Base-by-base conservation (phyloP, 2,888 invertebrate species). In the Octodonta nipae region DNA sequence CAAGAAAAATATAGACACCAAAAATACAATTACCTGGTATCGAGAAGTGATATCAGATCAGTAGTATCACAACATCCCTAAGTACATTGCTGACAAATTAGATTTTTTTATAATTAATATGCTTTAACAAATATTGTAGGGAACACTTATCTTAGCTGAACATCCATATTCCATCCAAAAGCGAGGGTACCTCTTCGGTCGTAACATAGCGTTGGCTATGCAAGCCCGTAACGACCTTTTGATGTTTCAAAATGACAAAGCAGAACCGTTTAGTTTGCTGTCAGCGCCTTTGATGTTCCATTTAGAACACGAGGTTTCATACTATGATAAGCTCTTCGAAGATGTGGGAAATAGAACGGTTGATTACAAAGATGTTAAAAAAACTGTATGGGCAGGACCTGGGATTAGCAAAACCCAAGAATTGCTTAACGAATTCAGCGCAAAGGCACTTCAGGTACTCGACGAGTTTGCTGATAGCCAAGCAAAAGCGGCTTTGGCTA, bases 161-260 rank as follows among this genome's bases (percentile, higher is more conserved):
- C 87, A 86, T 53, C 66, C 70, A 12, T 66, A 73, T 12, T 68
- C 73, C 13, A 60, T 82, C 42, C 87, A 89, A 58, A 70, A 75
- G 16, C 65, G 78, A 55, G 91, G 83, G 0, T 86, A 82, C 57
- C 68, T 78, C 13, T 87, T 91, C 66, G 92, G 89, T 5, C 81
- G 83, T 52, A 83, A 88, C 64, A 66, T 91, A 36, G 87, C 86
- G 0, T 65, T 88, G 15, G 87, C 87, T 1, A 86, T 86, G 80
- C 89, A 91, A 64, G 68, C 70, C 8, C 63, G 62, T 42, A 52
- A 66, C 22, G 86, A 86, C 54, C 62, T 78, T 11, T 77, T 80
- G 47, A 71, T 75, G 6, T 82, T 83, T 20, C 36, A 42, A 11
- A 24, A 32, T 4, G 40, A 55, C 51, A 48, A 51, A 13, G 46